phyloP scores from a whole-genome alignment of 2,888 invertebrate genomes.

The Homarus gammarus region DNA sequence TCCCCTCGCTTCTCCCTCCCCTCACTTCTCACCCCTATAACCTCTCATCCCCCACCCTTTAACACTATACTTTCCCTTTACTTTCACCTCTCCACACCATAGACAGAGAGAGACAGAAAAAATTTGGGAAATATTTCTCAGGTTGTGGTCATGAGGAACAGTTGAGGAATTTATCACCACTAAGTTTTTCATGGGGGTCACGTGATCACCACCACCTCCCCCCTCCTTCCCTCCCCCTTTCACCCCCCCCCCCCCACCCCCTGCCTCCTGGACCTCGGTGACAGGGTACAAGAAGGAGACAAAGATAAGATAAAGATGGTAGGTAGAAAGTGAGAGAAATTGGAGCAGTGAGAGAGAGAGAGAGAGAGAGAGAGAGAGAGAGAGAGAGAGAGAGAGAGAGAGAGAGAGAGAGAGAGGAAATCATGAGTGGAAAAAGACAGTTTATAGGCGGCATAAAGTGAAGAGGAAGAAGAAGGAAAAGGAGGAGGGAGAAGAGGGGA shows the following conservation, averaged over 20 bases:
- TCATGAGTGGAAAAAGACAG: too few species aligned
- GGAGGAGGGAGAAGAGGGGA: too few species aligned
- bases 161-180: background rate
- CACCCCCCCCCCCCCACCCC: too few species aligned
- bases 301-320: background rate
- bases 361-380: background rate
- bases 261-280: too few species aligned
- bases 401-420: too few species aligned
- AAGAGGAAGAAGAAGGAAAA: too few species aligned
- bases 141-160: background rate
- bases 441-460: too few species aligned
- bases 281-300: too few species aligned
- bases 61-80: background rate
- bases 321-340: background rate
- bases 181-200: background rate
- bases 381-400: background rate
- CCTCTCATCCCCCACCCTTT: background rate
- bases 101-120: background rate
- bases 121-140: background rate
- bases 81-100: too few species aligned
- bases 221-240: too few species aligned
- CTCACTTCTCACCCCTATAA: background rate
- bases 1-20: background rate
- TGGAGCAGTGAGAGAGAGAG: background rate
- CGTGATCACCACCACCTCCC: background rate